These are phyloP conservation scores for Pseudopodoces humilis DNA, from an alignment of 2,113 vertebrate genomes.

Conservation along the genomic window DNA sequence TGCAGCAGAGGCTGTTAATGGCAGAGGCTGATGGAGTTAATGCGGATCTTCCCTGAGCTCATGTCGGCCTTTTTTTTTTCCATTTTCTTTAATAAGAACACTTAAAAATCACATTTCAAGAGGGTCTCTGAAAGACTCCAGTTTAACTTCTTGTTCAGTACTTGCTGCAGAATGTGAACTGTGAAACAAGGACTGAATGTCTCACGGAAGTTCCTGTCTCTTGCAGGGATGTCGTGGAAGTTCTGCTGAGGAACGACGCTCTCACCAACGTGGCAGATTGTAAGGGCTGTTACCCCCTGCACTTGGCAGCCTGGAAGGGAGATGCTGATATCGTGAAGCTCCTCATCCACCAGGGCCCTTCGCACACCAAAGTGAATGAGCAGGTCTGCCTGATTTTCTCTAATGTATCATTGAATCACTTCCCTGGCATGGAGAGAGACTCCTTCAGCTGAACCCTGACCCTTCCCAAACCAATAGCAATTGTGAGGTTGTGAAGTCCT, in stretches of 20 bases:
- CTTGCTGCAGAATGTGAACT: neutral
- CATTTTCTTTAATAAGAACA: neutral
- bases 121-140: neutral
- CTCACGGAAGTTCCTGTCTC: neutral
- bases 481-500: neutral
- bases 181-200: neutral
- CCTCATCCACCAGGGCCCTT: conserved; percentile 96
- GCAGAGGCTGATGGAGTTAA: neutral
- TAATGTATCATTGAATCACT: neutral
- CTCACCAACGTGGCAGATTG: conserved; percentile 95
- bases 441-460: neutral
- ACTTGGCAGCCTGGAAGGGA: conserved; percentile 97
- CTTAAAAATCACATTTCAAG: neutral
- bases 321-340: conserved; percentile 92
- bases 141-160: neutral
- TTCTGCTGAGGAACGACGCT: conserved; percentile 91
- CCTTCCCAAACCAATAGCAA: neutral
- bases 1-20: neutral
- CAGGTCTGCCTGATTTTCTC: conserved; percentile 81
- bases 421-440: neutral
- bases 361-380: conserved; percentile 93
- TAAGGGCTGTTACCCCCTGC: conserved; percentile 97
- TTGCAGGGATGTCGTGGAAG: conserved; percentile 91
- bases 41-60: neutral
- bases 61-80: neutral